Evolutionary conservation across 2,888 invertebrate species (phyloP).

Genomic region (Eremobia ochroleuca): DNA sequence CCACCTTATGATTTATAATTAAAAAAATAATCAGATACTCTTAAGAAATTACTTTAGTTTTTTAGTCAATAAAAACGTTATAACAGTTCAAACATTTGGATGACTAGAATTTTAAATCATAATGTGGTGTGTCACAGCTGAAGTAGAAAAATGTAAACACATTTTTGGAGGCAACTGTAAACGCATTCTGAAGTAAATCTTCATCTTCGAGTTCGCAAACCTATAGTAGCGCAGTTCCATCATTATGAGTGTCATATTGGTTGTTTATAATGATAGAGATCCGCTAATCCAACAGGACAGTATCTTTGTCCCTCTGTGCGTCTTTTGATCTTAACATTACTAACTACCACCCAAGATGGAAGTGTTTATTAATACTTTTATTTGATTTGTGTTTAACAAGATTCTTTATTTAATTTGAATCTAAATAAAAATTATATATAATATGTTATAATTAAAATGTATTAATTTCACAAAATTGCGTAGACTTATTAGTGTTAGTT

Average conservation of each 20-base stretch:
- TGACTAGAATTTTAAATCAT: too few species aligned
- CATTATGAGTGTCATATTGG: constrained; percentile 71
- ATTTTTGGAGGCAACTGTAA: not conserved
- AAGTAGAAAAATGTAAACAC: too few species aligned
- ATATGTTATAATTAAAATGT: not conserved
- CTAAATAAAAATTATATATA: not conserved
- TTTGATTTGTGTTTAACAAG: constrained; percentile 35
- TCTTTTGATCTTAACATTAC: constrained; percentile 69
- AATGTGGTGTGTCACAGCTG: too few species aligned
- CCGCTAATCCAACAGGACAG: constrained; percentile 57
- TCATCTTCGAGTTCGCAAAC: constrained; percentile 55
- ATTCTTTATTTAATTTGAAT: constrained; percentile 23
- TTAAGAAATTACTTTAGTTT: too few species aligned
- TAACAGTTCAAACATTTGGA: too few species aligned
- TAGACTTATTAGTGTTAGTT: not conserved
- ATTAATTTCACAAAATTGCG: not conserved
- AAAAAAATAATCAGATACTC: too few species aligned
- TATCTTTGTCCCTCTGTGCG: constrained; percentile 54
- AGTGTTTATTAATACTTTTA: constrained; percentile 34
- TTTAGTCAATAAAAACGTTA: too few species aligned
- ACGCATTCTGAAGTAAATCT: not conserved
- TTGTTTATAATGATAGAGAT: constrained; percentile 72
- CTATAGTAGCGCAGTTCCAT: constrained; percentile 56
- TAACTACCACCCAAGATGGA: constrained; percentile 72
- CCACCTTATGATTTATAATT: not conserved